These are phyloP conservation scores for Cygnus atratus DNA, from an alignment of 2,113 vertebrate genomes.

Conservation along the genomic window DNA sequence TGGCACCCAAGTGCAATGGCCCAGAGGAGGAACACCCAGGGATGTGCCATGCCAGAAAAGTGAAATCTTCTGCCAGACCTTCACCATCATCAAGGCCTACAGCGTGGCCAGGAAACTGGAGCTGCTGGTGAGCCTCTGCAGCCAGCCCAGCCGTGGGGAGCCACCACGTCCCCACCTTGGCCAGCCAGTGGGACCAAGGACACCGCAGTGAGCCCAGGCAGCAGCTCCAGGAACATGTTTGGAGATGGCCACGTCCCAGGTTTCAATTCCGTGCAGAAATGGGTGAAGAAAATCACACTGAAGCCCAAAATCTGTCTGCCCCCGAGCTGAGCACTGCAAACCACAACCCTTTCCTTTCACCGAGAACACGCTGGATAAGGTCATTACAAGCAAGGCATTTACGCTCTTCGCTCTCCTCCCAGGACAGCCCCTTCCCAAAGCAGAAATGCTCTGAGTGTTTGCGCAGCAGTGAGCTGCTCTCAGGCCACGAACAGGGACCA, in stretches of 20 bases:
- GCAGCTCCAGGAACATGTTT: neutral
- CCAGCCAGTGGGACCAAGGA: neutral
- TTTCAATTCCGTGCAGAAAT: neutral
- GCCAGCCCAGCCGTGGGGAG: neutral
- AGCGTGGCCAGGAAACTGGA: neutral
- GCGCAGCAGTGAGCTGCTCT: neutral
- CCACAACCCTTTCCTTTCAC: neutral
- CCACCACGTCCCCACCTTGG: neutral
- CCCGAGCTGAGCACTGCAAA: neutral
- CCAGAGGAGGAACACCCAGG: neutral
- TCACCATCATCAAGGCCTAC: neutral
- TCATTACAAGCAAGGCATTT: neutral
- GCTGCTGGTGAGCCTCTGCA: neutral
- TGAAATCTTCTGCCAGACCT: neutral
- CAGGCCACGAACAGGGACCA: neutral
- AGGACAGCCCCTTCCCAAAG: neutral
- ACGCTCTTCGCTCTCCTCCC: neutral
- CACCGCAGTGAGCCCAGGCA: neutral
- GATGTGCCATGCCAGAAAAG: neutral
- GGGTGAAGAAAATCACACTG: neutral
- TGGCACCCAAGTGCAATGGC: neutral
- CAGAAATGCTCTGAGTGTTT: neutral
- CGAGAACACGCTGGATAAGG: fast-evolving
- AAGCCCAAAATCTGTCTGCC: neutral
- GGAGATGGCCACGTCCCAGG: fast-evolving